Evolutionary conservation across 2,888 invertebrate genomes (phyloP), one percentile per base, ranked within the genome.

Genomic region (Autographa gamma): DNA sequence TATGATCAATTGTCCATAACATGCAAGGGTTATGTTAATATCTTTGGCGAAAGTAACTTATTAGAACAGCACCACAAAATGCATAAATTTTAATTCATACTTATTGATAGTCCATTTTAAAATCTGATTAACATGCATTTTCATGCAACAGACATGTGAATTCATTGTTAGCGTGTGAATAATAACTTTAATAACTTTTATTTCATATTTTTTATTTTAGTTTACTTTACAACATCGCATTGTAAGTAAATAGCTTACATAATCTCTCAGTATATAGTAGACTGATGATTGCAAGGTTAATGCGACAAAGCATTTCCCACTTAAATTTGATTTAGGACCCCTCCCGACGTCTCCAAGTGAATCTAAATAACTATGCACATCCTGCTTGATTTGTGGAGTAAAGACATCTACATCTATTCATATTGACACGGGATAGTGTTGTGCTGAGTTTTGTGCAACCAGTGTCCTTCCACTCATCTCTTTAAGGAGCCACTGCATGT

Each of bases 251-350:
- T 14, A 14, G 5, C 13, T 43, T 14, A 6, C 8, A 16, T 48
- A 48, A 48, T n/a, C n/a, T 48, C 16, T 48, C 31, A 32, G 25
- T 48, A 16, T 31, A 38, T 11, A 54, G 56, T 25, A 60, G 56
- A 25, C 16, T 41, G 64, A 65, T 60, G 41, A 60, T 72, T 14
- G 48, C 48, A 75, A 79, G 62, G 64, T 67, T 75, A 75, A 60
- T 66, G 63, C 67, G 68, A 68, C 65, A 79, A 76, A 79, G 65
- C 63, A 79, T 63, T 65, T 68, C 60, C 76, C 80, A 76, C 65
- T 77, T 77, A 79, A 63, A 77, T 63, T 60, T 77, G 67, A 79
- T 75, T 75, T 76, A 79, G 71, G 52, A 77, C 38, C 80, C 80
- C 71, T 66, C 58, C 60, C n/a, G 62, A 63, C 52, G 32, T 58